Base-by-base conservation (phyloP, 2,888 invertebrate genomes). In the Lasioglossum villosulum region DNA sequence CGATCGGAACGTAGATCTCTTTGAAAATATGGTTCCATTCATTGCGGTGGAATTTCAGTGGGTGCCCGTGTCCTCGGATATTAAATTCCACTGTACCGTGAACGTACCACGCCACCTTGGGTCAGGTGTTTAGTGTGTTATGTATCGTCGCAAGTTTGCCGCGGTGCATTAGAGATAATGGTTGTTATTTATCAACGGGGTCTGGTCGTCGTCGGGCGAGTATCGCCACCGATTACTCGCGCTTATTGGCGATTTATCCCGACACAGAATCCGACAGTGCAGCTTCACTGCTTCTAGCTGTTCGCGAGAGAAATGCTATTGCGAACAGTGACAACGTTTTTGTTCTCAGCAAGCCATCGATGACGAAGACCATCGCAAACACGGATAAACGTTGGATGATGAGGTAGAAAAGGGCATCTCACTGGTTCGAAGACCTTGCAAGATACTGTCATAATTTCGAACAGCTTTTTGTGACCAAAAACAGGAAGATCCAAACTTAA, bases 1-100 rank as follows among this genome's bases (percentile, higher is more conserved):
- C 75, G 81, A 82, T 78, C 63, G 85, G 88, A 87, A 88, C 85
- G 83, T 73, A 82, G 88, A 87, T 85, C 83, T 83, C 81, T 87
- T 59, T 56, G 83, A 80, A 86, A 83, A 85, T 88, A 83, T 79
- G 70, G 74, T 52, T 34, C 66, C 71, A 79, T 74, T 79, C 71
- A 37, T 85, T 72, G 76, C 8, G 12, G 14, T 42, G 79, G 88
- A 83, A 87, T 86, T 85, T 82, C 83, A 82, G 72, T 79, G 68
- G 83, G 70, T 79, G 83, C 73, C 68, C 45, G 30, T 56, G 56
- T 19, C n/a, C 48, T 63, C 70, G 19, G 87, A 86, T 88, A 87
- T 87, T 85, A 85, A 88, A 88, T 87, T 88, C 87, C 77, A 52
- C 10, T 4, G 42, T 12, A 37, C 23, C 30, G 48, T 73, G 30